phyloP scores from a whole-genome alignment of 1,140 invertebrate species.

The Trichonephila inaurata region DNA sequence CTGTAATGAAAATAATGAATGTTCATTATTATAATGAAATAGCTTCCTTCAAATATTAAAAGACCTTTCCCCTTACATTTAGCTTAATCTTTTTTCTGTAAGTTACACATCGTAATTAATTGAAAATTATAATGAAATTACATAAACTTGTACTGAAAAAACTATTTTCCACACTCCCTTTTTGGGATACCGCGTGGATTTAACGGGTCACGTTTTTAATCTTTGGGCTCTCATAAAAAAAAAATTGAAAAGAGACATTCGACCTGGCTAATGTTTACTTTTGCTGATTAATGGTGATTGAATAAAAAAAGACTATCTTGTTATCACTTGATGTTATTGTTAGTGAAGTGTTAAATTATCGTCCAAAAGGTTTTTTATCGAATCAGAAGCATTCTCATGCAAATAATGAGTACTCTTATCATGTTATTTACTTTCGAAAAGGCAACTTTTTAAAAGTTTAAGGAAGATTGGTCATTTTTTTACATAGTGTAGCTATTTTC shows the following conservation, averaged over 20 bases:
- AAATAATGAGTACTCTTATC: constrained; percentile 27
- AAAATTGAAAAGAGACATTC: background rate
- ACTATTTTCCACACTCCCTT: background rate
- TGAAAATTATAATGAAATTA: too few relatives aligned
- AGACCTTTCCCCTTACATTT: too few relatives aligned
- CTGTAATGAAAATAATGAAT: too few relatives aligned
- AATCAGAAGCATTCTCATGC: background rate
- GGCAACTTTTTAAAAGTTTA: constrained; percentile 30
- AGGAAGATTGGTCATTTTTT: background rate
- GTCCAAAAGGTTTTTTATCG: background rate
- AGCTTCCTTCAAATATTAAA: too few relatives aligned
- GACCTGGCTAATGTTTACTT: constrained; percentile 26
- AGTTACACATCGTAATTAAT: too few relatives aligned
- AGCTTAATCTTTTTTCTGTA: too few relatives aligned
- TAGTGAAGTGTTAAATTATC: constrained; percentile 49
- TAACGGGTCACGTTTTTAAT: constrained; percentile 28
- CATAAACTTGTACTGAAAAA: too few relatives aligned
- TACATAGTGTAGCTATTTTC: background rate
- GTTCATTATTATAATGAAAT: too few relatives aligned
- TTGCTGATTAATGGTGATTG: background rate
- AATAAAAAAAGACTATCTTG: background rate
- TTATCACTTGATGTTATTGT: constrained; percentile 50
- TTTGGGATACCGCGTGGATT: background rate
- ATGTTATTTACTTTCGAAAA: constrained; percentile 27
- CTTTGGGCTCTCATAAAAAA: background rate